A percentile compares a stretch with the other conserved stretches of the same genome.
Evolutionary conservation across 2,888 invertebrate species (phyloP).

Genomic region (Diachrysia chrysitis): DNA sequence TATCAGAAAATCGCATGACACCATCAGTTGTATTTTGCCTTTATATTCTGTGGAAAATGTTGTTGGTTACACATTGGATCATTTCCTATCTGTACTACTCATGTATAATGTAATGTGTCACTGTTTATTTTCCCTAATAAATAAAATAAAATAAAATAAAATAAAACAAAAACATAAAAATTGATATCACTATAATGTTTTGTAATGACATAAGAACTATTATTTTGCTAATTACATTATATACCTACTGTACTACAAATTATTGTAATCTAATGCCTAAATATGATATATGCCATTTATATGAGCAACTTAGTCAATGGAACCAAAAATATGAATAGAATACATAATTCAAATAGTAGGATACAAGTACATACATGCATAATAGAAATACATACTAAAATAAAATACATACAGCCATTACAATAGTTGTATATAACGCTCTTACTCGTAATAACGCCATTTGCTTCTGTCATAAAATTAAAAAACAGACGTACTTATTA

Average conservation of each 20-base stretch:
- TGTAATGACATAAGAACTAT: background rate
- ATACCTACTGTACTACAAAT: background rate
- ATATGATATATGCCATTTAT: background rate
- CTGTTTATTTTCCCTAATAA: too few species aligned
- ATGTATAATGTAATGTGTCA: too few species aligned
- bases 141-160: too few species aligned
- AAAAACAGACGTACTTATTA: constrained; percentile 59
- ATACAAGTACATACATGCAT: constrained; percentile 70
- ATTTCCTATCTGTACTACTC: too few species aligned
- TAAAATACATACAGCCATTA: constrained; percentile 87
- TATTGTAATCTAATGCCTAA: background rate
- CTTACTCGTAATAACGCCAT: constrained; percentile 85
- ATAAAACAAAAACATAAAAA: background rate
- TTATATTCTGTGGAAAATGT: too few species aligned
- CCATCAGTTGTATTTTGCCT: too few species aligned
- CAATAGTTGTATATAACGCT: constrained; percentile 84
- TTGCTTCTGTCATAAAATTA: constrained; percentile 82
- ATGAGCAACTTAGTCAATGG: constrained; percentile 25
- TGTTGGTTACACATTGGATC: too few species aligned
- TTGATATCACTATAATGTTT: background rate
- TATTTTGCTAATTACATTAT: too few species aligned
- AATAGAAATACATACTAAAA: constrained; percentile 68
- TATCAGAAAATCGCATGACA: too few species aligned
- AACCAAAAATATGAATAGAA: constrained; percentile 28
- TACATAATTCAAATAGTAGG: constrained; percentile 34